Percentiles rank a stretch among this genome's conserved stretches.
Conservation (phyloP, 2,888 invertebrate genomes). For the Physocephala rufipes region DNA sequence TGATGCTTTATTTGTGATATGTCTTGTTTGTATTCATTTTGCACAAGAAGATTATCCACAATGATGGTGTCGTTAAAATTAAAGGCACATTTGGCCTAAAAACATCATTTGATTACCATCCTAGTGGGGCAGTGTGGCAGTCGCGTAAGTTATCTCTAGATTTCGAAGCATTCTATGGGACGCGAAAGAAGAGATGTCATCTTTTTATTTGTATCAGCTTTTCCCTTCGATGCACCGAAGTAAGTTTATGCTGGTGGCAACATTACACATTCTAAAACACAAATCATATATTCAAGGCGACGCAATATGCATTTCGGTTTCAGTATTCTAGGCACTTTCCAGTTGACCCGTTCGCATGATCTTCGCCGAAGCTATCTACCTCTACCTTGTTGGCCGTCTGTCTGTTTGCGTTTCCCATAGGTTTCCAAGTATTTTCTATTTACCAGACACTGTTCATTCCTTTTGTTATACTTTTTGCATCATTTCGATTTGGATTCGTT, state of each 20-base stretch:
- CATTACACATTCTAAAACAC: constrained; percentile 52
- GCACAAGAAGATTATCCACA: too few species aligned
- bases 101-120: too few species aligned
- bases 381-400: constrained; percentile 22
- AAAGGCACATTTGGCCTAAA: too few species aligned
- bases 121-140: too few species aligned
- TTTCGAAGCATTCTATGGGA: too few species aligned
- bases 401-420: constrained; percentile 52
- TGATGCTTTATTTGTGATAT: background rate
- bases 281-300: constrained; percentile 60
- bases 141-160: too few species aligned
- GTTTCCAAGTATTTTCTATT: constrained; percentile 64
- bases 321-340: too few species aligned
- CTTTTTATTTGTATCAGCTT: constrained; percentile 16
- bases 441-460: constrained; percentile 65
- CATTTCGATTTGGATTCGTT: background rate
- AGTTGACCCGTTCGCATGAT: too few species aligned
- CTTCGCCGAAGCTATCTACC: too few species aligned
- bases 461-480: constrained; percentile 31
- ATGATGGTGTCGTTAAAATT: too few species aligned
- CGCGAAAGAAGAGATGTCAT: too few species aligned
- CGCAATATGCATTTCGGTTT: too few species aligned
- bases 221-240: constrained; percentile 29
- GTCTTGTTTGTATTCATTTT: background rate
- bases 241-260: constrained; percentile 48